Percentiles rank a stretch among this genome's conserved stretches.
Conservation (phyloP, 2,113 vertebrate genomes). For the Larimichthys polyactis region DNA sequence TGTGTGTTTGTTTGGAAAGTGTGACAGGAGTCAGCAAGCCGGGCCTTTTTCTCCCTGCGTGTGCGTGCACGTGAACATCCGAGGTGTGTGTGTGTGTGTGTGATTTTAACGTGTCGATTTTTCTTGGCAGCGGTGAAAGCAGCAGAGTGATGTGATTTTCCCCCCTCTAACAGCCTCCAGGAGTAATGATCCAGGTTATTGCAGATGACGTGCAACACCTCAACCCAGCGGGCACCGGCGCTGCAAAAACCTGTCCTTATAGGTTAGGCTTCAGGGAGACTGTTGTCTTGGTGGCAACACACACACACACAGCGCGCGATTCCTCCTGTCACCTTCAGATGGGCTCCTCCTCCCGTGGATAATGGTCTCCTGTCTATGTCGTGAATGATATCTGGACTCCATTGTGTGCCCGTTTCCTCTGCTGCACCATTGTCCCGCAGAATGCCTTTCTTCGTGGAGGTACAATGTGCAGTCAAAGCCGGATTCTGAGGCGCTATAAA, state of each 20-base stretch:
- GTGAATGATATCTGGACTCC: slow-evolving; percentile 78
- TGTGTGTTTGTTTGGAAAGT: slow-evolving; percentile 34
- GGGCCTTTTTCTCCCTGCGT: slow-evolving; percentile 9
- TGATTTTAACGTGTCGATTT: slow-evolving; percentile 69
- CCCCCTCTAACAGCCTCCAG: slow-evolving; percentile 71
- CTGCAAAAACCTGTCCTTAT: slow-evolving; percentile 58
- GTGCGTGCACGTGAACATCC: slow-evolving; percentile 4
- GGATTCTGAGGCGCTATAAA: slow-evolving; percentile 64
- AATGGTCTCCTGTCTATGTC: slow-evolving; percentile 73
- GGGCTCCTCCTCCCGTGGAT: slow-evolving; percentile 65
- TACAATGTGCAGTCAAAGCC: slow-evolving; percentile 49
- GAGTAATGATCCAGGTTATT: slow-evolving; percentile 80
- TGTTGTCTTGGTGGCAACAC: slow-evolving; percentile 57
- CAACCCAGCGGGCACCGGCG: slow-evolving; percentile 61
- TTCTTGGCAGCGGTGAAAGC: slow-evolving; percentile 58
- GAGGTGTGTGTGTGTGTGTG: slow-evolving; percentile 40
- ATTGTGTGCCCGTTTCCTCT: slow-evolving; percentile 64
- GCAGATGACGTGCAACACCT: slow-evolving; percentile 76
- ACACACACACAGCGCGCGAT: slow-evolving; percentile 54
- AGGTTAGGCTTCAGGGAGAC: slow-evolving; percentile 61
- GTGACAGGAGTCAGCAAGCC: not conserved
- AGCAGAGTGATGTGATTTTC: slow-evolving; percentile 72
- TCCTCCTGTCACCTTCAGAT: slow-evolving; percentile 68
- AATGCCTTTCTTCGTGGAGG: slow-evolving; percentile 46
- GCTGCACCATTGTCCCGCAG: slow-evolving; percentile 62